Conservation (phyloP, 2,797 vertebrate species). For the Pantherophis vulpinus region DNA sequence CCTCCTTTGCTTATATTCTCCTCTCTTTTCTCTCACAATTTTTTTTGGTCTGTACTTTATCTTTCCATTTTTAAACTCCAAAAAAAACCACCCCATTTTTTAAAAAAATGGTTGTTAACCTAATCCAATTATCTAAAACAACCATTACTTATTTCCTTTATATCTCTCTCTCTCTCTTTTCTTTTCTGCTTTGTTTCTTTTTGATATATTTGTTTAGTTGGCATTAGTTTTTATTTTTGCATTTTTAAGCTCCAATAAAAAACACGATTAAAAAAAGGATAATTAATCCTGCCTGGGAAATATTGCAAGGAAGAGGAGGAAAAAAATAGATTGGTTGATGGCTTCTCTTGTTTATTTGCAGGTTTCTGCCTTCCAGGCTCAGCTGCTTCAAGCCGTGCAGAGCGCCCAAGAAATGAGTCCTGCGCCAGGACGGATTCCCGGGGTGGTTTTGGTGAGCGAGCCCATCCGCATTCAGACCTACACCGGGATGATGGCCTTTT, state of each 20-base stretch:
- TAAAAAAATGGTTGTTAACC: background rate
- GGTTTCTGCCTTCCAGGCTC: slow-evolving; percentile 75
- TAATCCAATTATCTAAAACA: background rate
- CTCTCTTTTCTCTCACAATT: background rate
- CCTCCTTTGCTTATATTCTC: background rate
- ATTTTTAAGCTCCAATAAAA: background rate
- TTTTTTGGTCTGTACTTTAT: background rate
- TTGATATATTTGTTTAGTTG: background rate
- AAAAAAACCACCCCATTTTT: background rate
- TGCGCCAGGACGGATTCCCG: slow-evolving; percentile 71
- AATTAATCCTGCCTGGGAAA: background rate
- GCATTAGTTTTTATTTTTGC: background rate
- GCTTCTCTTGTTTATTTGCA: slow-evolving; percentile 53
- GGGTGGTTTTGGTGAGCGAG: slow-evolving; percentile 74
- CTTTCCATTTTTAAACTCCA: background rate
- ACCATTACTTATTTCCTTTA: background rate
- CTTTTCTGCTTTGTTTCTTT: background rate
- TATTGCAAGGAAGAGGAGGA: background rate
- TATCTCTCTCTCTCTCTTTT: background rate
- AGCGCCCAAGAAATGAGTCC: slow-evolving; percentile 65
- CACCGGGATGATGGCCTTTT: slow-evolving; percentile 77
- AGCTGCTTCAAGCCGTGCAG: slow-evolving; percentile 71
- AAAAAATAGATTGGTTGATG: background rate
- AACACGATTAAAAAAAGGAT: background rate
- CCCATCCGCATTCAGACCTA: slow-evolving; percentile 76